Base-by-base conservation (phyloP, 30 jellyfish, hydroid and myxozoan species). In the Mastigias papua region DNA sequence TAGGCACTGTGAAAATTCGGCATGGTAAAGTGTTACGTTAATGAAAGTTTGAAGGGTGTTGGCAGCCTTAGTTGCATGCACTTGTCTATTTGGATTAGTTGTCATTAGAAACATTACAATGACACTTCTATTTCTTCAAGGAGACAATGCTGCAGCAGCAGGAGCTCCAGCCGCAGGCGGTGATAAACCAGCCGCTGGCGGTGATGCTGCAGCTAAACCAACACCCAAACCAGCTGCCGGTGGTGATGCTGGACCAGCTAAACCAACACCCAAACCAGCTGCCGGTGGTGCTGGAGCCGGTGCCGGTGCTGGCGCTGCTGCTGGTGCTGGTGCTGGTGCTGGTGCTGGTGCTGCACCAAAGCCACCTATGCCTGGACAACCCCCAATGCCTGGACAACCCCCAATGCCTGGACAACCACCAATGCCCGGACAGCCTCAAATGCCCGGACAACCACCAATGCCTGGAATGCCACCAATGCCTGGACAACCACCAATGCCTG, bases 401-500 rank as follows among this genome's bases (percentile, higher is more conserved):
- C 85, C 85, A 74, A 74, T 74, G 86, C 73, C 73, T 0, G 86
- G 86, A 31, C 86, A 42, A 11, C 84, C 84, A 72, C 84, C 84
- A 46, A 74, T 74, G 86, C 86, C 73, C 5, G 88, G 88, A 8
- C 89, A 32, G 16, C 87, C 87, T 49, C 89, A 75, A 31, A 78
- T 78, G 89, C 89, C 89, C 0, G 89, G 89, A 11, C 89, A 58
- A 23, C 89, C 89, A 78, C 89, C 89, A 15, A 60, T 76, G 87
- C 76, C 76, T 25, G 76, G 76, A 28, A 16, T 2, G 62, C 87
- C 75, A 27, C 87, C 75, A 17, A 76, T 77, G 88, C 88, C 79
- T 1, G 88, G 88, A 58, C 88, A 77, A 60, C 88, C 88, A 30
- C 88, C 88, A 0, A 77, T 77, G 88, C 78, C 88, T 0, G 88